Evolutionary conservation across 2,113 vertebrate species (phyloP).

Genomic region (Sphaerodactylus townsendi): DNA sequence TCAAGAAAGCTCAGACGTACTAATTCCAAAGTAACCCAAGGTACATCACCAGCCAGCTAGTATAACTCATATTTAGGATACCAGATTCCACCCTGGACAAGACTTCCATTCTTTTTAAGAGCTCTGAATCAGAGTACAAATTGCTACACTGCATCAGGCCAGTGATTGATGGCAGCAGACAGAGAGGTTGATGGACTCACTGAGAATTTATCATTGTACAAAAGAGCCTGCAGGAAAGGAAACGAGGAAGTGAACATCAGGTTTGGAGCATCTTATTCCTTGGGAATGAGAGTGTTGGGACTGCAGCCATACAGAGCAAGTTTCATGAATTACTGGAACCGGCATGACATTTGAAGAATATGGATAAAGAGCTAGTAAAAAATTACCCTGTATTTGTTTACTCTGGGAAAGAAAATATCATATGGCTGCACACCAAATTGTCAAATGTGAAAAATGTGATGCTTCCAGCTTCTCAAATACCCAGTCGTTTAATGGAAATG

Average conservation of each 20-base stretch:
- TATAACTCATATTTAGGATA: not conserved
- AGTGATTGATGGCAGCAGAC: slow-evolving; percentile 30
- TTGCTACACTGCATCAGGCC: not conserved
- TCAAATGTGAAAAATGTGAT: slow-evolving; percentile 65
- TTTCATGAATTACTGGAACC: slow-evolving; percentile 42
- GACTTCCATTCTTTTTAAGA: not conserved
- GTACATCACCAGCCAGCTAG: too few species aligned
- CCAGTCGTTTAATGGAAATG: slow-evolving; percentile 54
- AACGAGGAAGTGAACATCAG: slow-evolving; percentile 2
- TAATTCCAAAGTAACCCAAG: too few species aligned
- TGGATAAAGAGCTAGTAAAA: slow-evolving; percentile 50
- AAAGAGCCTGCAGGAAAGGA: slow-evolving; percentile 28
- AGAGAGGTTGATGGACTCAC: slow-evolving; percentile 37
- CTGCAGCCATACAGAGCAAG: not conserved
- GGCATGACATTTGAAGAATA: slow-evolving; percentile 31
- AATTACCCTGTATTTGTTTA: slow-evolving; percentile 56
- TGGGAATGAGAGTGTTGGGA: not conserved
- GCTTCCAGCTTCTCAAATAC: slow-evolving; percentile 45
- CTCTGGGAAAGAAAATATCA: slow-evolving; percentile 42
- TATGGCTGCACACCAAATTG: slow-evolving; percentile 30
- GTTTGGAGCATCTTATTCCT: not conserved
- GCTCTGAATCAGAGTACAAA: not conserved
- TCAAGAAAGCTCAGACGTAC: too few species aligned
- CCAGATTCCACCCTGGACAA: not conserved
- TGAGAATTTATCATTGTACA: slow-evolving; percentile 35